phyloP scores from a whole-genome alignment of 1,140 invertebrate genomes.

The Meloidogyne chitwoodi region DNA sequence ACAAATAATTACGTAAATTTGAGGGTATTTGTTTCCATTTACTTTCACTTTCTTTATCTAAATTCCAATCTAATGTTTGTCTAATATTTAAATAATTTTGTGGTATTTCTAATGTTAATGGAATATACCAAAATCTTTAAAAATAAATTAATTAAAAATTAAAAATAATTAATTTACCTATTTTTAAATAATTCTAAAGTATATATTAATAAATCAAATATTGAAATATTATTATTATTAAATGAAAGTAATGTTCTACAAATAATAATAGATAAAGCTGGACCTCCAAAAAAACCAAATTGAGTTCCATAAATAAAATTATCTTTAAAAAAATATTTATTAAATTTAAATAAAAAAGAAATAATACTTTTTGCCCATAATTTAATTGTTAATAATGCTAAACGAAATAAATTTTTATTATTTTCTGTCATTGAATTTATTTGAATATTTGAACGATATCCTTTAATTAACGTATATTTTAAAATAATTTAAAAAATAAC shows the following conservation, averaged over 20 bases:
- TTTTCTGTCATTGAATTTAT: neutral
- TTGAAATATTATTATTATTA: neutral
- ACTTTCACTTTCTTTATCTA: neutral
- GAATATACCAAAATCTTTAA: neutral
- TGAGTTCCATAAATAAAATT: neutral
- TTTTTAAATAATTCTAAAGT: neutral
- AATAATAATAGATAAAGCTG: neutral
- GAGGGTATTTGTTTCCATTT: neutral
- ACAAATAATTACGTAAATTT: neutral
- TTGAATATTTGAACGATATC: neutral
- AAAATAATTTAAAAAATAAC: neutral
- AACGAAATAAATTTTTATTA: neutral
- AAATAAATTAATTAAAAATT: neutral
- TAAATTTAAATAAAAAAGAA: neutral
- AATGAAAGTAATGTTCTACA: neutral
- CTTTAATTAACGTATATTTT: neutral
- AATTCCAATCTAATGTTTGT: neutral
- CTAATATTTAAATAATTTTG: neutral
- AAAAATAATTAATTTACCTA: neutral
- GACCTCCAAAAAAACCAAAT: neutral
- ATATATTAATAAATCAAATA: neutral
- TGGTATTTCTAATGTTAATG: neutral
- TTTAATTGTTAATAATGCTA: neutral
- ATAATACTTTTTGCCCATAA: neutral
- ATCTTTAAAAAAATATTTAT: neutral